Evolutionary conservation across 2,888 invertebrate species (phyloP), one percentile per base, ranked within the genome.

Genomic region (Prosopocoilus inquinatus): DNA sequence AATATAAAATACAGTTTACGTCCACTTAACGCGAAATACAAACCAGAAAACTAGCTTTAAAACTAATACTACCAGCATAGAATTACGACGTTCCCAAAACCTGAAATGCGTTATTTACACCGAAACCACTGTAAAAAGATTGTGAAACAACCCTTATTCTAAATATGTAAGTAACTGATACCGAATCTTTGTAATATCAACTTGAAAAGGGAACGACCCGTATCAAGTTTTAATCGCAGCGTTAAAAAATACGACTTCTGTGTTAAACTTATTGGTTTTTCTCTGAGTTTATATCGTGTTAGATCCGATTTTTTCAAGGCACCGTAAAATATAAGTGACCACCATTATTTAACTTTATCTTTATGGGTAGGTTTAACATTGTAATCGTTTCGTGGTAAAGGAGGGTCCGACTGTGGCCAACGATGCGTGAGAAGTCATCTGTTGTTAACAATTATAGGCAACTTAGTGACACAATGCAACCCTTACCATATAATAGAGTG

Each of bases 371-470:
- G 32, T 34, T 43, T 47, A 43, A 44, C 38, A 45, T 36, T 54
- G 54, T 44, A 54, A 54, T 45, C 44, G 48, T 54, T 45, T 54
- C 36, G 43, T 54, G 54, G 48, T 54, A 54, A 36, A 45, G 54
- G 51, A 54, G 49, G 48, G 49, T 44, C 20, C 51, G 16, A 49
- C 41, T 35, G 39, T 16, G 50, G n/a, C 32, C 71, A 67, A 59
- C 70, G 67, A 65, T 64, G 67, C 73, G 64, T 71, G 66, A 71
- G 72, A 70, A 74, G 75, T 75, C 74, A 73, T 71, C 74, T 73
- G 74, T 73, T 75, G 74, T 75, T 73, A 75, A 75, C 75, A 75
- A 75, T 75, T 75, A 75, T 73, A 74, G 74, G 71, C 74, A 74
- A 75, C 73, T 74, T 75, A 75, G 75, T 67, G 72, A 73, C 73